Base-by-base conservation (phyloP, 2,797 vertebrate genomes). In the Ctenopoma kingsleyae region DNA sequence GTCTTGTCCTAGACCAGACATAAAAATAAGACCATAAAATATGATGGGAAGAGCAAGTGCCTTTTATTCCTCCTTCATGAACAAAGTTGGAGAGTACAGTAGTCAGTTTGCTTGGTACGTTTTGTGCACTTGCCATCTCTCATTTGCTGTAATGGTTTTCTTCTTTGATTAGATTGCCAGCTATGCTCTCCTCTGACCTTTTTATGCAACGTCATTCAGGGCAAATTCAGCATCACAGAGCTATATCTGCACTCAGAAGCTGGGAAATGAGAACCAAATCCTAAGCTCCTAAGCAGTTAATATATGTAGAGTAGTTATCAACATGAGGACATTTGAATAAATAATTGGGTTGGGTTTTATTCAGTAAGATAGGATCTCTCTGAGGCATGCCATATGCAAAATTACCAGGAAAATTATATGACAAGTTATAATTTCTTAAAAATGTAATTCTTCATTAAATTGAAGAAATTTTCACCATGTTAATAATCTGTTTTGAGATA, bases 131-230 rank as follows among this genome's bases (percentile, higher is more conserved):
- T 86, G 83, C 85, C 89, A 89, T 89, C 72, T 85, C 81, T 89
- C 84, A 86, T 90, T 88, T 87, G 71, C 80, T 87, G 78, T 86
- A 87, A 89, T 91, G 87, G 77, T 87, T 74, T 91, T 86, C 81
- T 86, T 76, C 76, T 87, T 84, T 89, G 87, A 91, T 92, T 87
- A 87, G 89, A 90, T 91, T 90, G 67, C 73, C 80, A 82, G 80
- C 83, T 81, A 71, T 52, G 67, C 60, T 86, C 72, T 78, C 57
- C 74, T 78, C 75, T 81, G 83, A 83, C 74, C 72, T 82, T 88
- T 87, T 87, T 76, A 84, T 68, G 77, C 73, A 86, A 61, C 78
- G 85, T 81, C 77, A 75, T 82, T 78, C 70, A 74, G 52, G 63
- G 30, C 59, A 77, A 77, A 83, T 67, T 78, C 79, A 73, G 73